Base-by-base conservation (phyloP, 2,888 invertebrate species). In the Nymphalis polychloros region DNA sequence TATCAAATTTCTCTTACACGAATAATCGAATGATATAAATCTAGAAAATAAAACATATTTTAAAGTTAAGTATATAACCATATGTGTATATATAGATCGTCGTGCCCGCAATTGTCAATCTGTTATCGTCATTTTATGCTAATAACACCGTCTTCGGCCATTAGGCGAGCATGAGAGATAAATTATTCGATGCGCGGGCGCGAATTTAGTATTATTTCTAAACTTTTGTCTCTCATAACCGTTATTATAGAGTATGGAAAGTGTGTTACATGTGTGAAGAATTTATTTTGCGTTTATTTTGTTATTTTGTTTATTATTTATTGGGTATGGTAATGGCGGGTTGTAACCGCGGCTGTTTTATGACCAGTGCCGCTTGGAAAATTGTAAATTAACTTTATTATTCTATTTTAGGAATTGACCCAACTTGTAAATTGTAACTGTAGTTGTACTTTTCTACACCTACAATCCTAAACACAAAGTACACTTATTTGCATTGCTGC, bases 61-160 rank as follows among this genome's bases (percentile, higher is more conserved):
- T 68, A 60, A 68, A n/a, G 53, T 59, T 50, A 35, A 35, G 31
- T 55, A 57, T 57, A 41, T 19, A 57, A n/a, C 35, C 35, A 79
- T 80, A 84, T 80, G 86, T 85, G 17, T 55, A 3, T 55, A 52
- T 23, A 17, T 55, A 55, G 53, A 55, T 8, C 53, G 27, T 16
- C 77, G 79, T 79, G 79, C 77, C 80, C 78, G 85, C 87, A 89
- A 89, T 89, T 89, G 90, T 87, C 77, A 77, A 79, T 72, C 75
- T 80, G 84, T 89, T 87, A 89, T 90, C 77, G 84, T 83, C 78
- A 80, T 88, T 88, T 89, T 90, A 90, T 90, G 90, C 80, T 82
- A 90, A 90, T 90, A 72, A 72, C 73, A 80, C 79, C 84, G 81
- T 84, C 85, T 55, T 31, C 73, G 78, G 71, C 79, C 78, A 82